A percentile compares a stretch with the other conserved stretches of the same genome.
Evolutionary conservation across 2,113 vertebrate species (phyloP).

Genomic region (Callopanchax toddi): DNA sequence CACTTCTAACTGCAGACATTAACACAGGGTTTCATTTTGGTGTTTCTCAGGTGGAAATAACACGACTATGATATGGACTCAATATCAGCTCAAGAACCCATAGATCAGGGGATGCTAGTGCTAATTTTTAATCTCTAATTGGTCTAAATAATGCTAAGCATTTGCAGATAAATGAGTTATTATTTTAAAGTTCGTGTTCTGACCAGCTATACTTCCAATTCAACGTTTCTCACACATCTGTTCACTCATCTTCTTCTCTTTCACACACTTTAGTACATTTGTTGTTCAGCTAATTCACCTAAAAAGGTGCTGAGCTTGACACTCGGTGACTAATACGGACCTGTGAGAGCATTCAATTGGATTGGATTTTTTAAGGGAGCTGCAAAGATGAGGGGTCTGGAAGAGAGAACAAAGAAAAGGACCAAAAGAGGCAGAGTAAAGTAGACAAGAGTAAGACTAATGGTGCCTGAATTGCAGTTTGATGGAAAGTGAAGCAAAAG

Average conservation of each 20-base stretch:
- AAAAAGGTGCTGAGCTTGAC: slow-evolving; percentile 49
- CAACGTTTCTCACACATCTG: slow-evolving; percentile 11
- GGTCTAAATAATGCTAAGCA: no score
- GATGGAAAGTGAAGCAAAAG: slow-evolving; percentile 37
- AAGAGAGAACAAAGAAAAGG: slow-evolving; percentile 44
- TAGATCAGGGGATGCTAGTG: no score
- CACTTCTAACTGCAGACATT: no score
- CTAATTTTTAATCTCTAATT: no score
- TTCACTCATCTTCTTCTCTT: slow-evolving; percentile 40
- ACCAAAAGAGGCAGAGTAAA: slow-evolving; percentile 45
- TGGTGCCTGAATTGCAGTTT: slow-evolving; percentile 61
- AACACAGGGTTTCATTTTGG: no score
- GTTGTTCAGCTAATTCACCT: slow-evolving; percentile 55
- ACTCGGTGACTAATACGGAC: slow-evolving; percentile 45
- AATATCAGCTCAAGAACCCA: no score
- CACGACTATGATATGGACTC: no score
- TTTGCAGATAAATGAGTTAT: no score
- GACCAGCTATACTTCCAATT: slow-evolving; percentile 13
- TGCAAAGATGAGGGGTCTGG: slow-evolving; percentile 32
- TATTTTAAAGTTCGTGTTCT: not conserved
- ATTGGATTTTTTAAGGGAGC: slow-evolving; percentile 35
- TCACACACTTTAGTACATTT: slow-evolving; percentile 35
- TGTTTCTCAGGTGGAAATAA: no score
- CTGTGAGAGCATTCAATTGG: slow-evolving; percentile 56
- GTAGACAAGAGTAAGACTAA: slow-evolving; percentile 51